Evolutionary conservation across 2,797 vertebrate species (phyloP).

Genomic region (Heliangelus exortis): DNA sequence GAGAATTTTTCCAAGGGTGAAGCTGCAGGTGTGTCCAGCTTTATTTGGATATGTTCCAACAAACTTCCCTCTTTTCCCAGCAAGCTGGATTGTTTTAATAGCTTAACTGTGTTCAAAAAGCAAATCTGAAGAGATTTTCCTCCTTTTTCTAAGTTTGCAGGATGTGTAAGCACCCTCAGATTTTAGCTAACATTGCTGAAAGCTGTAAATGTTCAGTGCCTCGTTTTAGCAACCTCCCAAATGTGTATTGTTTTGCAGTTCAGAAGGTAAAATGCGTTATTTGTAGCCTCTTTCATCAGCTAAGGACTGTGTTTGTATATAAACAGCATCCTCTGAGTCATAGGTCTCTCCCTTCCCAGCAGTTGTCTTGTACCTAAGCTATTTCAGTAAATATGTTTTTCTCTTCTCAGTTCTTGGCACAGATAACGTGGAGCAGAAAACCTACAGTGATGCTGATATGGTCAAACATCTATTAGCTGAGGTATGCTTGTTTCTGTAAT

Average conservation of each 20-base stretch:
- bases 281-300: neutral
- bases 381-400: conserved; percentile 6
- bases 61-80: neutral
- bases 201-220: neutral
- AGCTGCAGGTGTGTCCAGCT: neutral
- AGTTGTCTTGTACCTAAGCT: neutral
- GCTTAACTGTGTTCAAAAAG: neutral
- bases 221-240: neutral
- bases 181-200: neutral
- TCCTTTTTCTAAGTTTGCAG: neutral
- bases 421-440: conserved; percentile 87
- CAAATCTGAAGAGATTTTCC: neutral
- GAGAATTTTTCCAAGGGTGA: neutral
- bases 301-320: neutral
- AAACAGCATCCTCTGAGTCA: neutral
- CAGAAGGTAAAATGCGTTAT: neutral
- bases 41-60: neutral
- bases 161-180: neutral
- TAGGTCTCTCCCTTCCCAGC: neutral
- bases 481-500: conserved; percentile 75
- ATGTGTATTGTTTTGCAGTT: neutral
- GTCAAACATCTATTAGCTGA: conserved; percentile 92
- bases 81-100: neutral
- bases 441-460: conserved; percentile 92
- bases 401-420: conserved; percentile 85